Conservation (phyloP, 2,113 vertebrate species). For the Lates calcarifer region DNA sequence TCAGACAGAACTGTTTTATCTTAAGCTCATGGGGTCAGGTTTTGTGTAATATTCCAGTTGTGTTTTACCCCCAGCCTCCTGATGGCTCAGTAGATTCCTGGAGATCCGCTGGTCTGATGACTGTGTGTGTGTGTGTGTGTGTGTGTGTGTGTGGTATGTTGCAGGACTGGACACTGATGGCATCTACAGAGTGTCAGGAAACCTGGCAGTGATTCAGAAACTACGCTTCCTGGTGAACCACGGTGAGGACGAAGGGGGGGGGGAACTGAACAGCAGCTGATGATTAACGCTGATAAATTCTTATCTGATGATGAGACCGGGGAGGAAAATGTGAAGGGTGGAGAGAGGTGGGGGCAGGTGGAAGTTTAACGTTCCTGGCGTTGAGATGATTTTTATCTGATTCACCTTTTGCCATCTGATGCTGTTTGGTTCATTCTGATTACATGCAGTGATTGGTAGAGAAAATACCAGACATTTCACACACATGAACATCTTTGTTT, state of each 20-base stretch:
- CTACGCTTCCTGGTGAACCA: slow-evolving; percentile 92
- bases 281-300: not conserved
- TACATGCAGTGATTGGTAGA: not conserved
- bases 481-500: not conserved
- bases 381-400: not conserved
- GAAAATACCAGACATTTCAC: not conserved
- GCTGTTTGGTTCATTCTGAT: slow-evolving; percentile 14
- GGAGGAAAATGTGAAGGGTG: not conserved
- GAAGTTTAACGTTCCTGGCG: not conserved
- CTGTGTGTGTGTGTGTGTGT: too few species aligned
- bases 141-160: too few species aligned
- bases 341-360: not conserved
- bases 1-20: not conserved
- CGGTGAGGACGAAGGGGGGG: slow-evolving; percentile 81
- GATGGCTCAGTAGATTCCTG: too few species aligned
- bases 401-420: slow-evolving; percentile 20
- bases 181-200: slow-evolving; percentile 94
- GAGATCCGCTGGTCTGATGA: too few species aligned
- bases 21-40: not conserved
- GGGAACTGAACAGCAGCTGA: not conserved
- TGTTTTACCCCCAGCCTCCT: not conserved
- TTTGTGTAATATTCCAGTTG: not conserved
- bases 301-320: not conserved
- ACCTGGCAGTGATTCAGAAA: slow-evolving; percentile 94
- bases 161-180: slow-evolving; percentile 92